phyloP scores from a whole-genome alignment of 2,797 vertebrate genomes.

The Chaetodon trifasciatus region DNA sequence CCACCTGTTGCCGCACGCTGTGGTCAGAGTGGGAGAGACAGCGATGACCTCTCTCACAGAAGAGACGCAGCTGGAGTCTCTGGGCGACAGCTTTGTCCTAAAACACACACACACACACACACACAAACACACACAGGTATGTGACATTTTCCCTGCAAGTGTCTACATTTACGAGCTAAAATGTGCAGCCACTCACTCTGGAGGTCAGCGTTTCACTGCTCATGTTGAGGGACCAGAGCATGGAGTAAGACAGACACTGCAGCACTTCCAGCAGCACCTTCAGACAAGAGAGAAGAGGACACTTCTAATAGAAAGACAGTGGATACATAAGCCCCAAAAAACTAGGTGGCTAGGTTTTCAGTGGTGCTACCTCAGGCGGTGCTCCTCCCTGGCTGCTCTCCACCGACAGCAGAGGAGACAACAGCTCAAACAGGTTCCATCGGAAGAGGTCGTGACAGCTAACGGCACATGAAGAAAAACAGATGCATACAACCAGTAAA shows the following conservation, averaged over 20 bases:
- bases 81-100: conserved; percentile 86
- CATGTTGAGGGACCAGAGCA: conserved; percentile 90
- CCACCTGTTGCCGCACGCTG: conserved; percentile 88
- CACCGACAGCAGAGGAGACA: conserved; percentile 84
- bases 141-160: too few species aligned
- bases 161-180: background rate
- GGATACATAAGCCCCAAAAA: too few species aligned
- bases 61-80: conserved; percentile 84
- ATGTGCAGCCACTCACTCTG: conserved; percentile 84
- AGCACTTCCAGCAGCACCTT: conserved; percentile 89
- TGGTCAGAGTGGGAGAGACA: conserved; percentile 86
- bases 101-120: conserved; percentile 36
- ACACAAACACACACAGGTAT: background rate
- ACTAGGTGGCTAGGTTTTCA: too few species aligned
- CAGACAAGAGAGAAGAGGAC: background rate
- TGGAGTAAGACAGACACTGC: conserved; percentile 87
- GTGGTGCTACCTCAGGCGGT: conserved; percentile 83
- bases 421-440: conserved; percentile 87
- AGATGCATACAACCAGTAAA: background rate
- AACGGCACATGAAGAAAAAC: conserved; percentile 1
- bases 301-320: background rate
- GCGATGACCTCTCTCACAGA: conserved; percentile 85
- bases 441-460: conserved; percentile 91
- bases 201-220: conserved; percentile 80
- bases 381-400: conserved; percentile 77